phyloP scores from a whole-genome alignment of 2,888 invertebrate genomes.

The Gymnocheta viridis region DNA sequence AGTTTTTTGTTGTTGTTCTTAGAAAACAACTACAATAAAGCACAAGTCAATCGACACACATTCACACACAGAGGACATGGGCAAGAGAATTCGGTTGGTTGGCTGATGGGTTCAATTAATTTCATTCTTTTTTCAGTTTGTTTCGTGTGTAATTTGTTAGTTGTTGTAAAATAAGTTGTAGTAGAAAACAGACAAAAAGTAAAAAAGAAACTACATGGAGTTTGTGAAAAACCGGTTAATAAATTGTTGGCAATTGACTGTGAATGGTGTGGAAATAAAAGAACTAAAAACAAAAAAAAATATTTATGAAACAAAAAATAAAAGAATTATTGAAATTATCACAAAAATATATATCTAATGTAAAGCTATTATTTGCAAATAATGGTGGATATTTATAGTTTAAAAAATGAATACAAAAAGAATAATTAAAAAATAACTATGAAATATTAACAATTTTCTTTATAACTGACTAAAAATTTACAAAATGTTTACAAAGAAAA shows the following conservation, averaged over 20 bases:
- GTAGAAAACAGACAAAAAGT: constrained; percentile 72
- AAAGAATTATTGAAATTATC: constrained; percentile 10
- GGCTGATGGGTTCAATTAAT: constrained; percentile 35
- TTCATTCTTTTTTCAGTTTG: constrained; percentile 28
- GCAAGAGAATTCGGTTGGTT: constrained; percentile 59
- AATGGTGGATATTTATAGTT: neutral
- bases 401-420: neutral
- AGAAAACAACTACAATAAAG: constrained; percentile 37
- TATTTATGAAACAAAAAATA: neutral
- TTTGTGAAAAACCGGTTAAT: constrained; percentile 79
- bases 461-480: neutral
- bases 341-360: neutral
- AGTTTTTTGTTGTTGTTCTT: constrained; percentile 32
- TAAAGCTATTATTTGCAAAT: neutral
- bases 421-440: neutral
- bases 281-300: constrained; percentile 57
- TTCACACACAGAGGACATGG: constrained; percentile 72
- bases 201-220: constrained; percentile 43
- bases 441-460: neutral
- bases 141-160: constrained; percentile 37
- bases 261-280: constrained; percentile 42
- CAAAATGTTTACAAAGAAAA: neutral
- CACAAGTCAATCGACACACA: constrained; percentile 69
- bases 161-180: constrained; percentile 74
- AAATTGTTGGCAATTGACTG: constrained; percentile 76